Base-by-base conservation (phyloP, 2,888 invertebrate species). In the Quadriops clusia region DNA sequence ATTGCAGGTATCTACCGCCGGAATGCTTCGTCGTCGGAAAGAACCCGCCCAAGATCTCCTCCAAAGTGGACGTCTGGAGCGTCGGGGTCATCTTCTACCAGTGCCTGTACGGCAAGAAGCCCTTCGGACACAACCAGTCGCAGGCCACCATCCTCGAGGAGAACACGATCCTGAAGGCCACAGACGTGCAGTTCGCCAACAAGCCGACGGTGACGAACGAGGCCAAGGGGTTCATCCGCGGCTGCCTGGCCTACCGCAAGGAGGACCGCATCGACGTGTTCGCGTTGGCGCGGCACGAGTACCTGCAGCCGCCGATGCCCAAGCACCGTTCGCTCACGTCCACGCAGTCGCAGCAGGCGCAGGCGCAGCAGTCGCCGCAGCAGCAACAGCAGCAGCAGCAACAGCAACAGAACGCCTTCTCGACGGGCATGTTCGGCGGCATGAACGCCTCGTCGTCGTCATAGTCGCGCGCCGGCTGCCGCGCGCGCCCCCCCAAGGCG, bases 41-140 rank as follows among this genome's bases (percentile, higher is more conserved):
- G 67, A 93, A 89, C 70, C 97, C 98, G 56, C 98, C 98, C 57
- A 99, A 98, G 77, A 99, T 99, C 64, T 97, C 95, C 58, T 94
- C 95, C 53, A 99, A 98, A 74, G 98, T 99, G 50, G 98, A 99
- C 65, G 98, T 99, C 35, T 99, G 98, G 98, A 95, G 94, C 56
- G 95, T 98, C 39, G 98, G 98, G 51, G 97, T 99, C 45, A 98
- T 99, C 67, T 98, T 98, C 73, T 99, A 98, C 70, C 98, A 99
- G 70, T 98, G 98, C 69, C 74, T 98, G 40, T 99, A 98, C 63
- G 98, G 98, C 47, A 95, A 94, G 69, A 97, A 97, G 63, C 84
- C 84, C 25, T 84, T 84, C 49, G 84, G 97, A 34, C 97, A 98
- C 70, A 97, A 98, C 67, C 91, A 97, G 68, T 95, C 97, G 49